These are phyloP conservation scores for Gymnorhina tibicen DNA, from an alignment of 2,113 vertebrate genomes.

Conservation along the genomic window DNA sequence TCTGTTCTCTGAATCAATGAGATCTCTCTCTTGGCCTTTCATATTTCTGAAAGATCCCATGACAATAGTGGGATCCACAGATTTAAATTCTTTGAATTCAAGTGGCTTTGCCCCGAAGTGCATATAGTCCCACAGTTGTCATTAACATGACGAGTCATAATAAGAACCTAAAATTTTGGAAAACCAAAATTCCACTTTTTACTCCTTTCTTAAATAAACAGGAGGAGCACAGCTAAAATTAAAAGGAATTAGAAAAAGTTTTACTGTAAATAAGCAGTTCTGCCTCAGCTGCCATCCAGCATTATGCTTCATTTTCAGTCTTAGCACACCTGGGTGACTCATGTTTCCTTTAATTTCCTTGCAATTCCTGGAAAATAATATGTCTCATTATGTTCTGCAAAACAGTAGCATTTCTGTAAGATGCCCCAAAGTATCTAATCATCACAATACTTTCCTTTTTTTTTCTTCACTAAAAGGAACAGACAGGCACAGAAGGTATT, in stretches of 20 bases:
- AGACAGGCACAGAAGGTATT: neutral
- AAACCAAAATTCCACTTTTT: neutral
- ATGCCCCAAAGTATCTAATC: neutral
- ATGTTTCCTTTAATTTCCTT: neutral
- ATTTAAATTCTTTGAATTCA: neutral
- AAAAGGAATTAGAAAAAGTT: neutral
- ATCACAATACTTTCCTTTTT: neutral
- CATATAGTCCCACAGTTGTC: neutral
- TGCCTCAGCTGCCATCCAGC: neutral
- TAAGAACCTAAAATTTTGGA: neutral
- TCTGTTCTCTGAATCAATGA: neutral
- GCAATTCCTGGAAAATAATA: slow-evolving; percentile 22
- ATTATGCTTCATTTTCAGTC: neutral
- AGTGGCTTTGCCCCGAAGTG: neutral
- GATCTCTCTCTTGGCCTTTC: neutral
- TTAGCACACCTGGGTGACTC: neutral
- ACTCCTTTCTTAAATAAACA: neutral
- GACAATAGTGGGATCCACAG: neutral
- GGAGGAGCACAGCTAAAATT: neutral
- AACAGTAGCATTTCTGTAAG: neutral
- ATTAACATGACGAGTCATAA: neutral
- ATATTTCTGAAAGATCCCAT: neutral
- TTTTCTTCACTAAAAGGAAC: neutral
- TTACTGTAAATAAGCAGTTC: neutral
- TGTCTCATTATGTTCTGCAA: neutral